Evolutionary conservation across 1,140 invertebrate species (phyloP), one percentile per base, ranked within the genome.

Genomic region (Venustaconcha ellipsiformis): DNA sequence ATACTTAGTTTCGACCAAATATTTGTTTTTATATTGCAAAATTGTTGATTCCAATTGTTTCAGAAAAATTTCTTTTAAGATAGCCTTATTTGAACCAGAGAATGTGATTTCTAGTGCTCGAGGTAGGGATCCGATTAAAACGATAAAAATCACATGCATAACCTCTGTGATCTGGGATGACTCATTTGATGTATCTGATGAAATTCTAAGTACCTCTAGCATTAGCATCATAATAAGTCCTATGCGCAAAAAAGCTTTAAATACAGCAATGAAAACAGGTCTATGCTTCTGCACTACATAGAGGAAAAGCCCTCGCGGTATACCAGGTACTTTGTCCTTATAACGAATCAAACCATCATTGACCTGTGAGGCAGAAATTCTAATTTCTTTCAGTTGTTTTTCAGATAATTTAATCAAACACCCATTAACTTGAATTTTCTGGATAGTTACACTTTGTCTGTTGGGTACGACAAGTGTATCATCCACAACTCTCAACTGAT

Each of bases 141-240:
- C 20, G 1, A 71, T 71, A 30, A 71, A 74, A 17, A 74, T 59
- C n/a, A 74, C 72, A 67, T 74, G 72, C 72, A 74, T 74, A 14
- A 74, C 56, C 20, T 74, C 72, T 0, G 72, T 67, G 17, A 74
- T 30, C 37, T 48, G 37, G 37, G 37, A 48, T 48, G 37, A 48
- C 4, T 48, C 37, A 48, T 48, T 48, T 48, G 37, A 48, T 48
- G 37, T 11, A 11, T 48, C 0, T 8, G 37, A 48, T 48, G 37
- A 6, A 48, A 48, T 48, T 48, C 37, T 48, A 8, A 48, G 37
- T 48, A 11, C 11, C 37, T 48, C 37, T 48, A 48, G 37, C 37
- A 48, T 48, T 1, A 48, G 6, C 37, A 48, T 48, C 37, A 48
- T 48, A 48, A 48, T 48, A 11, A 48, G 11, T 6, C 37, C 37